Base-by-base conservation (phyloP, 2,113 vertebrate species). In the Anolis sagrei region DNA sequence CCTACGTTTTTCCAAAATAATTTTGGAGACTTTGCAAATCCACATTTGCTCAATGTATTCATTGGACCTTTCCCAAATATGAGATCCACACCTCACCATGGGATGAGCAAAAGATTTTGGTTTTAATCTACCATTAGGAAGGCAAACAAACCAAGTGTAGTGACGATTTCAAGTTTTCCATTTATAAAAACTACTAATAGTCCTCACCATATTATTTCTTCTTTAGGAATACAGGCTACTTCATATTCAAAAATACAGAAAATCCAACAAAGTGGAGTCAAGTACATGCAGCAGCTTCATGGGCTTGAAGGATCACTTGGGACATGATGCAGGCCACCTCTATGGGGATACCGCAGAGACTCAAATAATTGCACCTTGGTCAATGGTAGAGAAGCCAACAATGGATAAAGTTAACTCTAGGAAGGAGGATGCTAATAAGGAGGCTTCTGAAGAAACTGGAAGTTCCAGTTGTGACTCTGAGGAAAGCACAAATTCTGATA, bases 261-360 rank as follows among this genome's bases (percentile, higher is more conserved):
- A 95, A 90, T 94, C 90, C 92, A 96, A 83, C 95, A 95, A 96
- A 93, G 96, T 96, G 94, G 97, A 97, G 95, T 96, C 98, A 96
- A 97, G 97, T 97, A 97, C 97, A 95, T 96, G 93, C 89, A 96
- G 96, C 96, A 96, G 95, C 96, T 97, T 98, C 97, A 99, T 99
- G 98, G 98, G 98, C 97, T 97, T 99, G 96, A 98, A 99, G 96
- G 97, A 98, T 97, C 98, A 98, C 93, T 97, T 97, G 94, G 97
- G 97, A 91, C 97, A 97, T 95, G 95, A 98, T 94, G 95, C 97
- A 89, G 97, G 94, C 91, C 98, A 98, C 94, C 97, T 99, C 91
- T 97, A 98, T 92, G 95, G 97, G 97, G 98, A 97, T 44, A 97
- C 95, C 94, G 89, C 95, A 86, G 96, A 97, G 93, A 97, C 97